These are phyloP conservation scores for Linepithema humile DNA, from an alignment of 1,140 invertebrate species.

Conservation along the genomic window DNA sequence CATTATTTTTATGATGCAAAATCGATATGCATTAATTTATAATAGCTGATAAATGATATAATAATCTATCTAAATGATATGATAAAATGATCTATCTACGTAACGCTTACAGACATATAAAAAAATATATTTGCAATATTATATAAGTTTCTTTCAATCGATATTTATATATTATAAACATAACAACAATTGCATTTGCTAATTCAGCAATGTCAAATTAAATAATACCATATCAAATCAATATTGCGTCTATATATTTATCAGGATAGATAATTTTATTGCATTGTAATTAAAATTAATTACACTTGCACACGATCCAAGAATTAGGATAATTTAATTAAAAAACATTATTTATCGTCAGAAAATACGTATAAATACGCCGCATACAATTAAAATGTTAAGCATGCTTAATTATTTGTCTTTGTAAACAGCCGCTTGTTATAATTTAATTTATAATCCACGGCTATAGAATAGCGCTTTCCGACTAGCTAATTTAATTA, in stretches of 20 bases:
- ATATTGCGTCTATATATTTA: not conserved
- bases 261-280: not conserved
- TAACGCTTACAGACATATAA: too few relatives aligned
- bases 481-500: conserved; percentile 43
- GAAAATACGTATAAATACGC: not conserved
- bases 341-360: not conserved
- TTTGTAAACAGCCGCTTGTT: not conserved
- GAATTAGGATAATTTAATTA: not conserved
- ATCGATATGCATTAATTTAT: too few relatives aligned
- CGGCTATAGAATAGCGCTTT: not conserved
- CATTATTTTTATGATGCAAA: too few relatives aligned
- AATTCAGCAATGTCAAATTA: not conserved
- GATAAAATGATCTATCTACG: too few relatives aligned
- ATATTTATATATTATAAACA: too few relatives aligned
- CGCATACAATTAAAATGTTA: conserved; percentile 15
- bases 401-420: conserved; percentile 19
- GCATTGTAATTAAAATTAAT: conserved; percentile 5
- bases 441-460: conserved; percentile 41
- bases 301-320: not conserved
- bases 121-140: too few relatives aligned
- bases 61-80: too few relatives aligned
- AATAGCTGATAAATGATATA: too few relatives aligned
- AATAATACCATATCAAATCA: too few relatives aligned
- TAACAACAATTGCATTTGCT: too few relatives aligned
- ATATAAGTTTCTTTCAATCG: too few relatives aligned